A percentile compares a stretch with the other conserved stretches of the same genome.
Conservation (phyloP, 2,888 invertebrate genomes). For the Ceriagrion tenellum region DNA sequence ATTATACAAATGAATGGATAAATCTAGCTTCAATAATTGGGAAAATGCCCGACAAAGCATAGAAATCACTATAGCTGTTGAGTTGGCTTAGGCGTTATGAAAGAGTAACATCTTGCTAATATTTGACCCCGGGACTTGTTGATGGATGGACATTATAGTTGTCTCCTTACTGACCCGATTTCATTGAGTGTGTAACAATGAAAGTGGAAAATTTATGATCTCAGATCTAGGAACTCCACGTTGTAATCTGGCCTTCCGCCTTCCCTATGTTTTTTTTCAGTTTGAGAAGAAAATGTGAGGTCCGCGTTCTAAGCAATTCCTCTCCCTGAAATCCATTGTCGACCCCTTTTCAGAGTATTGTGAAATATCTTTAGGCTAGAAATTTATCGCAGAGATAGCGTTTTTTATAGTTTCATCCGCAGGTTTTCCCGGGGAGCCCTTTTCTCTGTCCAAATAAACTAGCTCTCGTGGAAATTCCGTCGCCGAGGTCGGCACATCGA, state of each 20-base stretch:
- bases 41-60: too few species aligned
- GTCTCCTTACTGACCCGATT: too few species aligned
- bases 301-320: not conserved
- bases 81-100: too few species aligned
- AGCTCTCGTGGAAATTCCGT: not conserved
- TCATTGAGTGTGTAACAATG: too few species aligned
- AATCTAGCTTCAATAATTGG: too few species aligned
- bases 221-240: not conserved
- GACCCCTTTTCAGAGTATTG: not conserved
- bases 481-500: not conserved
- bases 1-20: too few species aligned
- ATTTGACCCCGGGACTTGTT: too few species aligned
- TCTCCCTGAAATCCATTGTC: not conserved
- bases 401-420: not conserved
- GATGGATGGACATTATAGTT: too few species aligned
- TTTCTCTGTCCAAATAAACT: not conserved
- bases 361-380: not conserved
- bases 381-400: not conserved
- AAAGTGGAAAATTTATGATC: not conserved
- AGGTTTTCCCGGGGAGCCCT: not conserved
- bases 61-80: too few species aligned
- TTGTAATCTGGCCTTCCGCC: not conserved
- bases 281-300: not conserved
- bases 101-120: too few species aligned
- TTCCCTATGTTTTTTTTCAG: not conserved